Evolutionary conservation across 2,888 invertebrate genomes (phyloP), one percentile per base, ranked within the genome.

Genomic region (Diarsia brunnea): DNA sequence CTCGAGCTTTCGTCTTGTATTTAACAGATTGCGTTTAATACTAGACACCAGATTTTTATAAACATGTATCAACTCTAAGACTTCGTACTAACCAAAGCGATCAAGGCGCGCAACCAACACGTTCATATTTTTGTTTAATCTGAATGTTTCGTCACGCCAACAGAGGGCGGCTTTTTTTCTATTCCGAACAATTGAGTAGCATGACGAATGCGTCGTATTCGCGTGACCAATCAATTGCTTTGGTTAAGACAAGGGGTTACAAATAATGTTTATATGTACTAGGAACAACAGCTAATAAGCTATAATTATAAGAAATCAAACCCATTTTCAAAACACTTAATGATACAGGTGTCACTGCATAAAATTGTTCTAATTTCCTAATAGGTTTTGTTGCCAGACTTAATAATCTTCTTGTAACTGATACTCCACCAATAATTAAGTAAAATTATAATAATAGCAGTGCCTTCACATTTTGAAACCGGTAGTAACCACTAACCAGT

Each of bases 391-490:
- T 53, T 64, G 43, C 21, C 14, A 55, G 49, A 47, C 47, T 14
- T 61, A 14, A 51, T 24, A 27, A n/a, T 24, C 24, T 68, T 55
- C 51, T 16, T 49, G 11, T 2, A 78, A 69, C 16, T 53, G 21
- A 31, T 31, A 49, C 31, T 47, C 45, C 4, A 51, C 47, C 21
- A 43, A 47, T 27, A 70, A 70, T 67, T 68, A 27, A 51, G n/a
- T 5, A 55, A 24, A 31, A 71, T 68, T 55, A 51, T 66, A 47
- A 51, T 31, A 63, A 75, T 75, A 45, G 53, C 45, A 51, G 38
- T 74, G 64, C 85, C 73, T 85, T 84, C 79, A 85, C 85, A 68
- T 79, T 87, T 82, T 53, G 11, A 69, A 76, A 72, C 81, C 14
- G 58, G 70, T 66, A 74, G 69, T 70, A 80, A 16, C 60, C 51